Conservation (phyloP, 64 coral and sea anemone species). For the Montipora sp. region DNA sequence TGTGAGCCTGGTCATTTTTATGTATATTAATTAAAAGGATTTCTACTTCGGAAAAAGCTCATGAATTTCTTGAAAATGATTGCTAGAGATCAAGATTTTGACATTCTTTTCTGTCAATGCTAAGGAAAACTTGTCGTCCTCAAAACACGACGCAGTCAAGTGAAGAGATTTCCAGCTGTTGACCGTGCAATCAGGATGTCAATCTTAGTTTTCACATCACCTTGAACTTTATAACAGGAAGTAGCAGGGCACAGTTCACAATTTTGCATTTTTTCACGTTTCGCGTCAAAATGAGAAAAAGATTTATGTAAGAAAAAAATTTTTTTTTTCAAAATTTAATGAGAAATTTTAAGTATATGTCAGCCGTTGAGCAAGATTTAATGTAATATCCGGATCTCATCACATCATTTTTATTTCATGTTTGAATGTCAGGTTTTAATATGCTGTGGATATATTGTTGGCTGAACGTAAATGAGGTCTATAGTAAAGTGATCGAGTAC, state of each 20-base stretch:
- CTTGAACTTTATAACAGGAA: neutral
- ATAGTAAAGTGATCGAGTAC: neutral
- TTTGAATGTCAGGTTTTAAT: neutral
- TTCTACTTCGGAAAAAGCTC: neutral
- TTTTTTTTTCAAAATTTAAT: neutral
- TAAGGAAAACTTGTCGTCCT: neutral
- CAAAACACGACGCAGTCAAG: neutral
- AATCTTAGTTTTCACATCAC: too few species aligned
- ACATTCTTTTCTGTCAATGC: conserved; percentile 4
- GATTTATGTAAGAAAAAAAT: too few species aligned
- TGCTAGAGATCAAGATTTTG: neutral
- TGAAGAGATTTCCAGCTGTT: neutral
- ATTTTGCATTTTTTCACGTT: too few species aligned
- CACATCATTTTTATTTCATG: neutral
- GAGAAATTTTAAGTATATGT: neutral
- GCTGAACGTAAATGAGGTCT: neutral
- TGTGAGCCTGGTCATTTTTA: neutral
- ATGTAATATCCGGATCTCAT: conserved; percentile 12
- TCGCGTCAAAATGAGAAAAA: too few species aligned
- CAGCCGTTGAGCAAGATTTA: neutral
- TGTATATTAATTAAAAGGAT: neutral
- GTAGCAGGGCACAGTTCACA: too few species aligned
- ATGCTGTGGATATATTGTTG: neutral
- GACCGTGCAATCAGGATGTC: neutral
- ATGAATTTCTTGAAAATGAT: conserved; percentile 8